phyloP scores from a whole-genome alignment of 2,113 vertebrate species.

The Tursiops truncatus region DNA sequence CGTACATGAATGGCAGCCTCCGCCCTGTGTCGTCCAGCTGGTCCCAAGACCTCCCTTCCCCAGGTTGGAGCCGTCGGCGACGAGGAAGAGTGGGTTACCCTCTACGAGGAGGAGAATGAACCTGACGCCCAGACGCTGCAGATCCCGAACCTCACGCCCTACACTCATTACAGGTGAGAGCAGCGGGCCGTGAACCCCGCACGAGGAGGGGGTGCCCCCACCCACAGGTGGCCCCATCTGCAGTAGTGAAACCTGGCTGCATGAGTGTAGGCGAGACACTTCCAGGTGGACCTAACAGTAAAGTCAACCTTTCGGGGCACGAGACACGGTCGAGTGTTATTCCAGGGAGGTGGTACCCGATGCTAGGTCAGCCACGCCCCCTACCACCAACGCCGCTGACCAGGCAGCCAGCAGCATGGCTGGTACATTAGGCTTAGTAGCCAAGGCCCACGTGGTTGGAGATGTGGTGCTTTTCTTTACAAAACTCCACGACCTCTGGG shows the following conservation, averaged over 20 bases:
- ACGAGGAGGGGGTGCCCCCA: background rate
- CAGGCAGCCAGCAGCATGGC: background rate
- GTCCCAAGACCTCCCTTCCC: background rate
- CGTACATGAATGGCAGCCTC: fast-evolving
- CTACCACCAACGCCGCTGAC: background rate
- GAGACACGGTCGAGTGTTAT: background rate
- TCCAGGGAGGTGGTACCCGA: background rate
- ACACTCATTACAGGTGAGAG: slow-evolving; percentile 95
- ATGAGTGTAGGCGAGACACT: background rate
- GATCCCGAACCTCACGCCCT: slow-evolving; percentile 93
- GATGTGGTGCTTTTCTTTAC: background rate
- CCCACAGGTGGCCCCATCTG: background rate
- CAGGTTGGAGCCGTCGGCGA: slow-evolving; percentile 91
- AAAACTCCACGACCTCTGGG: background rate
- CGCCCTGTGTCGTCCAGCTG: fast-evolving
- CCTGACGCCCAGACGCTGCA: slow-evolving; percentile 91
- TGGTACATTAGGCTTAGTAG: background rate
- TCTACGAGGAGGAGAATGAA: slow-evolving; percentile 92
- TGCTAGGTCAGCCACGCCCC: background rate
- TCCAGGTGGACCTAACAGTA: background rate
- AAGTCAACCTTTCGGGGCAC: background rate
- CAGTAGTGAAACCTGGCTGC: background rate
- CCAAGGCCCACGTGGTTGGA: background rate
- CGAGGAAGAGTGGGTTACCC: slow-evolving; percentile 90
- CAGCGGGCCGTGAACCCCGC: background rate